Evolutionary conservation across 2,113 vertebrate species (phyloP).

Genomic region (Xiphophorus maculatus): DNA sequence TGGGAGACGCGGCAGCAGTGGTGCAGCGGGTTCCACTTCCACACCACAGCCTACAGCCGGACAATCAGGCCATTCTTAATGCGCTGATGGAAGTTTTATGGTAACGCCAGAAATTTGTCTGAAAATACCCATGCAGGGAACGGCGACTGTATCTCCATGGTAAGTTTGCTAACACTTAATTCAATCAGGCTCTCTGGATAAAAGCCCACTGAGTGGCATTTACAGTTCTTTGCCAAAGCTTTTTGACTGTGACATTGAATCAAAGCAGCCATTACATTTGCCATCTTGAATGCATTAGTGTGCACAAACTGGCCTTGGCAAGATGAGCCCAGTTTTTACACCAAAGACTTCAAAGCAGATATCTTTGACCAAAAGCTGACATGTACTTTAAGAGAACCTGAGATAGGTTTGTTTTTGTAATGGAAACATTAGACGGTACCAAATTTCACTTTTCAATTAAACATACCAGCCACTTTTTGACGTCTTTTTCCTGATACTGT

Average conservation of each 20-base stretch:
- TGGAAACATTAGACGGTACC: not conserved
- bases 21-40: constrained; percentile 41
- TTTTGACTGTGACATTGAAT: constrained; percentile 18
- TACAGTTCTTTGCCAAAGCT: not conserved
- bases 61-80: constrained; percentile 32
- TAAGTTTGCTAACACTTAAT: constrained; percentile 21
- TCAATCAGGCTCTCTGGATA: constrained; percentile 13
- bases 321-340: constrained; percentile 3
- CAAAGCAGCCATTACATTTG: constrained; percentile 21
- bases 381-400: constrained; percentile 1
- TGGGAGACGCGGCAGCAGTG: constrained; percentile 34
- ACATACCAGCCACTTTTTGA: not conserved
- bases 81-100: constrained; percentile 40
- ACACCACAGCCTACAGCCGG: constrained; percentile 39
- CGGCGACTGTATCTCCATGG: constrained; percentile 17
- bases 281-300: constrained; percentile 24
- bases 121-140: constrained; percentile 28
- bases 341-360: constrained; percentile 4
- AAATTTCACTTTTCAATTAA: not conserved
- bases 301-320: not conserved
- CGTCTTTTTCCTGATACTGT: not conserved
- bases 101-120: constrained; percentile 44
- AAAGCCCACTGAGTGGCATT: constrained; percentile 14
- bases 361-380: not conserved
- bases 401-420: not conserved